Evolutionary conservation across 2,888 invertebrate species (phyloP), one percentile per base, ranked within the genome.

Genomic region (Protodeltote pygarga): DNA sequence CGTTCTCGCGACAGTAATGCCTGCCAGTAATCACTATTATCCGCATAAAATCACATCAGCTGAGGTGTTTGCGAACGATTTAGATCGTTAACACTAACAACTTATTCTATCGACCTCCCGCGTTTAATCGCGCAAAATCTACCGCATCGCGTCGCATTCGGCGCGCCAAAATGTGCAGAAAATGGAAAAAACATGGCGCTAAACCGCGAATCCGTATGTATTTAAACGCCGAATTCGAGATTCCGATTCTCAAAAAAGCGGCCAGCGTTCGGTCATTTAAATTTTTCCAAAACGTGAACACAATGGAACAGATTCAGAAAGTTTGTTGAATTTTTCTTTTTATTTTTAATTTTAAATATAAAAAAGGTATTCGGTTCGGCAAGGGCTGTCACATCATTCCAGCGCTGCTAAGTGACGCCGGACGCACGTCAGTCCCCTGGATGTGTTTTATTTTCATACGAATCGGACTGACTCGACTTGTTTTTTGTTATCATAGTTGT

Each of bases 111-210:
- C 80, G 85, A 86, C 85, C 88, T 81, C 82, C 89, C 75, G 79
- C 79, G 82, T 78, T 82, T 85, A 87, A 87, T 89, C 89, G 86
- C 69, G 71, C 86, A 84, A 87, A 89, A 89, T 90, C 89, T 83
- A 82, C 84, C 79, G 79, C 83, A 79, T 78, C 77, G 78, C 77
- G 73, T 77, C 83, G 80, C 85, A 81, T 83, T 79, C 78, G 68
- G 70, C 83, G 82, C 84, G 79, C 80, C 80, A 82, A 88, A 89
- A 90, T 89, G 89, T 83, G 82, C 85, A 87, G 88, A 90, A 90
- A 92, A 89, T 85, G 83, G 89, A 90, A 89, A 90, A 92, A 91
- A 91, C 89, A 91, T 90, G 91, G 91, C 91, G 92, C 92, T 91
- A 89, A 91, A 84, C 89, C 86, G 90, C 89, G 90, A 91, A 87